Base-by-base conservation (phyloP, 2,888 invertebrate species). In the Galeopsomyia nigrocyanea region DNA sequence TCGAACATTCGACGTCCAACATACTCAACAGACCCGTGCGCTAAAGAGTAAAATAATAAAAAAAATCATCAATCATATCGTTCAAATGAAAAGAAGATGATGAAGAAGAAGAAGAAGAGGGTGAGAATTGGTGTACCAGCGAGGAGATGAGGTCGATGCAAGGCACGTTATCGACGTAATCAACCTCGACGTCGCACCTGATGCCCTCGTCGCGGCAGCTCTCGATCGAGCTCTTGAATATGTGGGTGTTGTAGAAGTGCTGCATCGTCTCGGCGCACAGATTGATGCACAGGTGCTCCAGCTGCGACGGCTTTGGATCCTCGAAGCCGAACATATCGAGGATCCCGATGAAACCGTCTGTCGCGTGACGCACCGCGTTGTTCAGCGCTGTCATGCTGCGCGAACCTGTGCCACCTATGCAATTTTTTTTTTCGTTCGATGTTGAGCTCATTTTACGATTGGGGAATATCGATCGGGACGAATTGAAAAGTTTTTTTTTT, bases 241-340 rank as follows among this genome's bases (percentile, higher is more conserved):
- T 96, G 87, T 97, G 97, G 67, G 97, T 97, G 87, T 97, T 98
- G 89, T 97, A 98, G 87, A 97, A 97, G 87, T 97, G 97, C 87
- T 98, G 97, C 95, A 98, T 96, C 47, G 97, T 97, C 88, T 98
- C 98, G 0, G 97, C 96, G 87, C 97, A 97, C 75, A 98, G 88
- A 88, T 98, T 98, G 81, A 96, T 96, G 88, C 97, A 97, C 73
- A 98, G 88, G 86, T 97, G 97, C 87, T 98, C 97, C 79, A 98
- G 88, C 78, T 95, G 95, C 80, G 95, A 93, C 1, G 95, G 95
- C 87, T 94, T 93, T 46, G 95, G 94, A 85, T 96, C 95, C 88
- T 97, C 97, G 88, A 97, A 97, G 6, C 97, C 97, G 88, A 97
- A 97, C 96, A 98, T 96, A 86, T 98, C 97, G 69, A 98, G 89